These are phyloP conservation scores for Himalopsyche phryganea DNA, from an alignment of 1,140 invertebrate species.

Conservation along the genomic window DNA sequence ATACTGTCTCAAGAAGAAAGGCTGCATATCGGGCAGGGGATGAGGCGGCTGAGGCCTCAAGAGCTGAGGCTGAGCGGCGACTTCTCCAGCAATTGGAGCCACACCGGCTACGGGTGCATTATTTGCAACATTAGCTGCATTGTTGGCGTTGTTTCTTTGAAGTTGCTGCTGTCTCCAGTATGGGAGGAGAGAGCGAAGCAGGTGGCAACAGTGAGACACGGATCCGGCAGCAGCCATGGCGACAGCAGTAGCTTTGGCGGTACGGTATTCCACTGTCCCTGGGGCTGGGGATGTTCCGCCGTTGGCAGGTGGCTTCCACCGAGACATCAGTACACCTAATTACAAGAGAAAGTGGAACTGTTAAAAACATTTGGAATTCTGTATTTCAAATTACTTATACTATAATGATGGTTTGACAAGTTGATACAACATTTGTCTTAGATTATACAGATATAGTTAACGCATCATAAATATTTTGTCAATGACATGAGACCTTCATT, in stretches of 20 bases:
- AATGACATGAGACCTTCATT: too few relatives aligned
- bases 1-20: constrained; percentile 91
- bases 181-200: constrained; percentile 74
- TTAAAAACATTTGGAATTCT: too few relatives aligned
- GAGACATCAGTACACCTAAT: constrained; percentile 72
- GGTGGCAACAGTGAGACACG: constrained; percentile 76
- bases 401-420: too few relatives aligned
- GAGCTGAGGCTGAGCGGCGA: constrained; percentile 48
- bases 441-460: too few relatives aligned
- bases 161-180: constrained; percentile 62
- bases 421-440: too few relatives aligned
- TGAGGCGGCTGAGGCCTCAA: constrained; percentile 78
- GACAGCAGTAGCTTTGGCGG: constrained; percentile 74
- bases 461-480: too few relatives aligned
- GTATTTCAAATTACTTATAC: too few relatives aligned
- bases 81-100: background rate
- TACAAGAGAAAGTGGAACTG: too few relatives aligned
- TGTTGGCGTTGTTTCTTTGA: constrained; percentile 42
- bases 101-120: background rate
- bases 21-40: constrained; percentile 89
- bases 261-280: constrained; percentile 64
- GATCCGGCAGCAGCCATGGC: constrained; percentile 74
- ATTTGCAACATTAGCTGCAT: constrained; percentile 34
- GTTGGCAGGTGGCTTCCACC: constrained; percentile 59
- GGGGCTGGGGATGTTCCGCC: constrained; percentile 32